These are phyloP conservation scores for Festucalex cinctus DNA, from an alignment of 2,113 vertebrate species.

Conservation along the genomic window DNA sequence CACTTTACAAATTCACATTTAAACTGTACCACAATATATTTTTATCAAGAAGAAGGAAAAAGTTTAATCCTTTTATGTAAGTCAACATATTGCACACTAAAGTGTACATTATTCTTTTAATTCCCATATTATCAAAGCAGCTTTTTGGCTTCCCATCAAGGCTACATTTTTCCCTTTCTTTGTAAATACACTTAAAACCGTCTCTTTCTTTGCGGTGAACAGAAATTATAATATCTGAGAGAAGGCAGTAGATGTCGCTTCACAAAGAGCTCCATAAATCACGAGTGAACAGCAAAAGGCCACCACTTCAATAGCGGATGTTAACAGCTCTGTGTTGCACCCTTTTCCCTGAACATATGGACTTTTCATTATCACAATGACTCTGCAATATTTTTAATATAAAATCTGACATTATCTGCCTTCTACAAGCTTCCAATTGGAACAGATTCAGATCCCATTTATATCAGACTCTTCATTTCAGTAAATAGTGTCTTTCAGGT, in stretches of 20 bases:
- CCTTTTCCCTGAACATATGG: slow-evolving; percentile 30
- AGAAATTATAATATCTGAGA: slow-evolving; percentile 33
- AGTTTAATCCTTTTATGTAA: too few species aligned
- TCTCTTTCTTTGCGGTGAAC: slow-evolving; percentile 6
- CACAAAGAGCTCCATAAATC: slow-evolving; percentile 27
- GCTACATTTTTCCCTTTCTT: neutral
- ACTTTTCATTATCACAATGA: slow-evolving; percentile 23
- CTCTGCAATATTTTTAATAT: slow-evolving; percentile 13
- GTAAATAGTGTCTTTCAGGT: slow-evolving; percentile 14
- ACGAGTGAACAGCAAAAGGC: slow-evolving; percentile 20
- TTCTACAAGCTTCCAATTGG: slow-evolving; percentile 3
- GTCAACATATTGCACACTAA: neutral
- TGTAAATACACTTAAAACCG: slow-evolving; percentile 3
- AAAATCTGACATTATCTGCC: slow-evolving; percentile 5
- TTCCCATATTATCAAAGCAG: neutral
- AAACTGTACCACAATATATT: slow-evolving; percentile 10
- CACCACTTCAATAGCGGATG: slow-evolving; percentile 22
- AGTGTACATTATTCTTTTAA: neutral
- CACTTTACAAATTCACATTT: slow-evolving; percentile 8
- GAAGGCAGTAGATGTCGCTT: slow-evolving; percentile 18
- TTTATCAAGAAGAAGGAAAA: slow-evolving; percentile 1
- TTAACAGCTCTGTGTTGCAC: slow-evolving; percentile 21
- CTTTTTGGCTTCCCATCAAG: slow-evolving; percentile 6
- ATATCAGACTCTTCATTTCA: slow-evolving; percentile 8
- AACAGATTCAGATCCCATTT: neutral